These are phyloP conservation scores for Amphipoea oculea DNA, from an alignment of 2,888 invertebrate species.

Conservation along the genomic window DNA sequence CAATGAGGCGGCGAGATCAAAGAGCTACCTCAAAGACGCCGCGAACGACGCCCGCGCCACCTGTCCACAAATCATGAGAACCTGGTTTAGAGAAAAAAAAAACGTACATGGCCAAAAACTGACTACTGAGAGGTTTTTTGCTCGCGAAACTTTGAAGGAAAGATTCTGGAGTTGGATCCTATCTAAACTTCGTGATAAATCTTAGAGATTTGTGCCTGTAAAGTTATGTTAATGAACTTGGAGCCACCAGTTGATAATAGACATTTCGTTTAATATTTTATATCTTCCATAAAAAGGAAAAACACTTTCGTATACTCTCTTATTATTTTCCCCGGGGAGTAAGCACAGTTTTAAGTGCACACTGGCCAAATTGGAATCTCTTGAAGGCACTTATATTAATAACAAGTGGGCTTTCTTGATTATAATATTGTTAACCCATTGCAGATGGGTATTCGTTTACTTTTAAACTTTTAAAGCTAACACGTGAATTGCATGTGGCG, in stretches of 20 bases:
- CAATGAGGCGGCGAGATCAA: constrained; percentile 86
- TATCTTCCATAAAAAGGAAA: constrained; percentile 30
- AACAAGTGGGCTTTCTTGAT: constrained; percentile 44
- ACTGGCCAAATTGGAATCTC: constrained; percentile 34
- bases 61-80: constrained; percentile 89
- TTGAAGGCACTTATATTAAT: constrained; percentile 46
- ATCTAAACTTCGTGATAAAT: constrained; percentile 25
- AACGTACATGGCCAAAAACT: constrained; percentile 66
- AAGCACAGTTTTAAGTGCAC: constrained; percentile 47
- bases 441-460: constrained; percentile 17
- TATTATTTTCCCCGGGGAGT: constrained; percentile 20
- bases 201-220: constrained; percentile 2
- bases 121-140: constrained; percentile 61
- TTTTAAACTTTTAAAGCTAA: constrained; percentile 38
- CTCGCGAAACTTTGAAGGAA: constrained; percentile 44
- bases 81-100: constrained; percentile 76
- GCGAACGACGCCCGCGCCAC: constrained; percentile 86
- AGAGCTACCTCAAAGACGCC: constrained; percentile 82
- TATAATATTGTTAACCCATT: constrained; percentile 47
- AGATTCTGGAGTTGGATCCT: constrained; percentile 21
- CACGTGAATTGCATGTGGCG: constrained; percentile 38
- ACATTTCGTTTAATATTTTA: constrained; percentile 1
- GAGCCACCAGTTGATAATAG: background rate
- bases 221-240: constrained; percentile 16
- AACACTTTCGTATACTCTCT: constrained; percentile 18